Conservation (phyloP, 2,797 vertebrate genomes). For the Oryzias sinensis region DNA sequence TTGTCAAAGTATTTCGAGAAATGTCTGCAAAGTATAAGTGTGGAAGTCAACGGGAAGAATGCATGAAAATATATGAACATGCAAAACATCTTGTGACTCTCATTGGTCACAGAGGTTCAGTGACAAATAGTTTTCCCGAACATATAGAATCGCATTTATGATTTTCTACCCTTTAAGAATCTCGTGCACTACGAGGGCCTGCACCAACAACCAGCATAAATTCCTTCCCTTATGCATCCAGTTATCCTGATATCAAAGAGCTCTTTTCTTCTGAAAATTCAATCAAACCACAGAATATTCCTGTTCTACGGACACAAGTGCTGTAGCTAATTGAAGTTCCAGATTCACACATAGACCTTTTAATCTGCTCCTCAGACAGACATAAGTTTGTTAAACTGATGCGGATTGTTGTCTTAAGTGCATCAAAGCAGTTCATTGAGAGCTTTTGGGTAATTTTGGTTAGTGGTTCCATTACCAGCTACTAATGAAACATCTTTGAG, state of each 20-base stretch:
- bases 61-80: background rate
- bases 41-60: background rate
- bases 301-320: background rate
- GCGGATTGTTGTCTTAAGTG: too few species aligned
- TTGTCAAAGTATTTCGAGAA: conserved; percentile 8
- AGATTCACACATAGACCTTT: background rate
- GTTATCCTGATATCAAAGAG: background rate
- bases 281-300: background rate
- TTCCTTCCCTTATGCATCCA: background rate
- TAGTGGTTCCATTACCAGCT: too few species aligned
- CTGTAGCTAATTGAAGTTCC: background rate
- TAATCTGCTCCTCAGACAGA: too few species aligned
- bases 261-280: background rate
- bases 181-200: background rate
- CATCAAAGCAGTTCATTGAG: too few species aligned
- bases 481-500: too few species aligned
- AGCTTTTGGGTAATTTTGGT: too few species aligned
- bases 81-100: background rate
- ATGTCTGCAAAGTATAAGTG: background rate
- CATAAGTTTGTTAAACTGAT: too few species aligned
- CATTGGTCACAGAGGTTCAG: background rate
- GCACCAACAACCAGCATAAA: too few species aligned
- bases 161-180: background rate
- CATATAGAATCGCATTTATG: background rate
- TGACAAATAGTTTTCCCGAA: background rate